Conservation (phyloP, 2,888 invertebrate species). For the Tromatobia lineatoria region DNA sequence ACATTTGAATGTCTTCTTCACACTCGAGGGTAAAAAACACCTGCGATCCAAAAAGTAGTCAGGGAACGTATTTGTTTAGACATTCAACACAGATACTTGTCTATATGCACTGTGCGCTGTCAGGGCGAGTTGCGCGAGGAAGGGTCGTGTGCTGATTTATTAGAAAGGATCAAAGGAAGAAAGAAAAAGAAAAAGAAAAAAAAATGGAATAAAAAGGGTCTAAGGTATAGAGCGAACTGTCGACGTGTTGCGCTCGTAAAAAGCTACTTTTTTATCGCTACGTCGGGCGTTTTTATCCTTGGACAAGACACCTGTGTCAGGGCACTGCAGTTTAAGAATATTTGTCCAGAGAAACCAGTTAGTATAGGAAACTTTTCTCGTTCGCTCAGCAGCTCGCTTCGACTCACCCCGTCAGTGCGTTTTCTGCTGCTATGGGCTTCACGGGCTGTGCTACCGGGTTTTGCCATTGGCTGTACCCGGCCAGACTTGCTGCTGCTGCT, state of each 20-base stretch:
- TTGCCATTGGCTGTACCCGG: conserved; percentile 68
- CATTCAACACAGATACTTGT: conserved; percentile 1
- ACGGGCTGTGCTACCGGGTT: conserved; percentile 44
- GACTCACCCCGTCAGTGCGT: conserved; percentile 37
- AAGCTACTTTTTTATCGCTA: conserved; percentile 12
- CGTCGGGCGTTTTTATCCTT: conserved; percentile 36
- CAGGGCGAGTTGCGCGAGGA: conserved; percentile 14
- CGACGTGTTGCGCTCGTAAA: conserved; percentile 28
- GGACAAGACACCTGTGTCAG: conserved; percentile 63
- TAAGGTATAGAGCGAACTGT: conserved; percentile 15
- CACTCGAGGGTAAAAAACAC: neutral
- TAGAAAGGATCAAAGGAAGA: conserved; percentile 23
- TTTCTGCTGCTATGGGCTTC: conserved; percentile 30
- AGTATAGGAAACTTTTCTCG: conserved; percentile 31
- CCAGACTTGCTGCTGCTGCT: conserved; percentile 67
- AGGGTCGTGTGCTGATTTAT: conserved; percentile 29
- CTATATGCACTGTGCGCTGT: neutral
- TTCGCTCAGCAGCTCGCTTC: conserved; percentile 18
- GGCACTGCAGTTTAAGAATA: conserved; percentile 51
- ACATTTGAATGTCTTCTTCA: neutral
- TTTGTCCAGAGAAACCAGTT: conserved; percentile 62
- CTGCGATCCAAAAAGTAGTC: conserved; percentile 5
- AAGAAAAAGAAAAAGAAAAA: neutral
- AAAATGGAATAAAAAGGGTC: neutral
- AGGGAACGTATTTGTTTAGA: conserved; percentile 28